Percentiles rank a stretch among this genome's conserved stretches.
Conservation (phyloP, 2,113 vertebrate species). For the Syngnathus floridae region DNA sequence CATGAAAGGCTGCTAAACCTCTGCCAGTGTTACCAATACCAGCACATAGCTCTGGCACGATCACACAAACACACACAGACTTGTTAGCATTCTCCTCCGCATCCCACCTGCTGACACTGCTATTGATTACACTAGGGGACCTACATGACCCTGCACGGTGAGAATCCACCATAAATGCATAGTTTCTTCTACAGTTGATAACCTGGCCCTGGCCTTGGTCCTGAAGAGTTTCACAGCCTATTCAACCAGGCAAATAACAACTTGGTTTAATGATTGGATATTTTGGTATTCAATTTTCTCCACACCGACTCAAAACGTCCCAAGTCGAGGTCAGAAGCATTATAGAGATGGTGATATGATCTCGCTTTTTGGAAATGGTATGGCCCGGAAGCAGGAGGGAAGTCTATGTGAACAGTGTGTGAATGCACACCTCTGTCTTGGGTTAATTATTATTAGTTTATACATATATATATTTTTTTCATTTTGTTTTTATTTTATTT, state of each 20-base stretch:
- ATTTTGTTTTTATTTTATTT: too few species aligned
- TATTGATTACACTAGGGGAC: slow-evolving; percentile 47
- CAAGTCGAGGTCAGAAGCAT: too few species aligned
- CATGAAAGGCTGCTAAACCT: slow-evolving; percentile 43
- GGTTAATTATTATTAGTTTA: too few species aligned
- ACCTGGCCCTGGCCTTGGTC: slow-evolving; percentile 10
- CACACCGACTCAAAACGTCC: too few species aligned
- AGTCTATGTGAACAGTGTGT: too few species aligned
- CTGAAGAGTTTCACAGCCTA: slow-evolving; percentile 13
- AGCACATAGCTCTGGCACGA: slow-evolving; percentile 4
- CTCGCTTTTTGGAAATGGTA: too few species aligned
- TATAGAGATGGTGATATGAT: too few species aligned
- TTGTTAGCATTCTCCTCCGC: slow-evolving; percentile 38
- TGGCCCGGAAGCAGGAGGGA: too few species aligned
- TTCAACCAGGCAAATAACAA: slow-evolving; percentile 1
- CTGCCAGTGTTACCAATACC: slow-evolving; percentile 21
- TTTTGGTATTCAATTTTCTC: too few species aligned
- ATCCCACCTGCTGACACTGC: slow-evolving; percentile 28
- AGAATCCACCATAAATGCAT: slow-evolving; percentile 31
- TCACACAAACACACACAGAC: slow-evolving; percentile 6
- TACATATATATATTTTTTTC: too few species aligned
- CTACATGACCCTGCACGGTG: slow-evolving; percentile 32
- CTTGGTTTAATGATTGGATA: not conserved
- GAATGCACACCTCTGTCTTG: too few species aligned
- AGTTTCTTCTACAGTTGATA: slow-evolving; percentile 16